A percentile compares a stretch with the other conserved stretches of the same genome.
phyloP scores from a whole-genome alignment of 2,797 vertebrate genomes.

The Pseudopleuronectes americanus region DNA sequence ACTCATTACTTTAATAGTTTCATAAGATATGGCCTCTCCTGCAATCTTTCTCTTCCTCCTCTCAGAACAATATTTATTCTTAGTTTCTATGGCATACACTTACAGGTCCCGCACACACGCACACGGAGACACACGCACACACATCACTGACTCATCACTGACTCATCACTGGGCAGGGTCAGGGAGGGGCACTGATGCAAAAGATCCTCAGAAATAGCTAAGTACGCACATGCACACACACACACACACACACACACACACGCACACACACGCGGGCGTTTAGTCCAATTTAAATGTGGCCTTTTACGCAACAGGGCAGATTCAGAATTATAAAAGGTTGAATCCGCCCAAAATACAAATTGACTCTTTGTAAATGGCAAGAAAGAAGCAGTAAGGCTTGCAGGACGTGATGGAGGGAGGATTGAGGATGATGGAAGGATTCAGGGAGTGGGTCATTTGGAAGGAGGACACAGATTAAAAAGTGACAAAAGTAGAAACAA shows the following conservation, averaged over 20 bases:
- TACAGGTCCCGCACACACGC: slow-evolving; percentile 39
- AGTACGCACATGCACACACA: slow-evolving; percentile 1
- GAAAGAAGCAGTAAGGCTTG: neutral
- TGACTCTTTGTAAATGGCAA: slow-evolving; percentile 48
- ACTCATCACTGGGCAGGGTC: slow-evolving; percentile 65
- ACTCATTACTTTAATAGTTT: slow-evolving; percentile 52
- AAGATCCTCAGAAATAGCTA: slow-evolving; percentile 59
- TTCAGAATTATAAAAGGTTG: slow-evolving; percentile 47
- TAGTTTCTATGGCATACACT: slow-evolving; percentile 61
- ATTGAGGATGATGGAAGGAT: slow-evolving; percentile 23
- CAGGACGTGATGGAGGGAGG: neutral
- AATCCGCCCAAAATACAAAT: slow-evolving; percentile 57
- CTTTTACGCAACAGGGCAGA: slow-evolving; percentile 46
- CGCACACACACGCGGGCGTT: slow-evolving; percentile 1
- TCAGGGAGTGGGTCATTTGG: slow-evolving; percentile 11
- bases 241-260: slow-evolving; percentile 10
- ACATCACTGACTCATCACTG: slow-evolving; percentile 31
- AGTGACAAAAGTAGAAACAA: slow-evolving; percentile 47
- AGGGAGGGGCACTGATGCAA: slow-evolving; percentile 59
- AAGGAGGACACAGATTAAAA: slow-evolving; percentile 43
- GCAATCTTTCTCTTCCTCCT: slow-evolving; percentile 36
- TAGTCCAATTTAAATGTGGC: slow-evolving; percentile 39
- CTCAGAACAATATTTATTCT: slow-evolving; percentile 54
- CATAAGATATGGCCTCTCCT: slow-evolving; percentile 46
- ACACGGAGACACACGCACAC: slow-evolving; percentile 21